phyloP scores from a whole-genome alignment of 2,888 invertebrate species.

The Netelia virgata region DNA sequence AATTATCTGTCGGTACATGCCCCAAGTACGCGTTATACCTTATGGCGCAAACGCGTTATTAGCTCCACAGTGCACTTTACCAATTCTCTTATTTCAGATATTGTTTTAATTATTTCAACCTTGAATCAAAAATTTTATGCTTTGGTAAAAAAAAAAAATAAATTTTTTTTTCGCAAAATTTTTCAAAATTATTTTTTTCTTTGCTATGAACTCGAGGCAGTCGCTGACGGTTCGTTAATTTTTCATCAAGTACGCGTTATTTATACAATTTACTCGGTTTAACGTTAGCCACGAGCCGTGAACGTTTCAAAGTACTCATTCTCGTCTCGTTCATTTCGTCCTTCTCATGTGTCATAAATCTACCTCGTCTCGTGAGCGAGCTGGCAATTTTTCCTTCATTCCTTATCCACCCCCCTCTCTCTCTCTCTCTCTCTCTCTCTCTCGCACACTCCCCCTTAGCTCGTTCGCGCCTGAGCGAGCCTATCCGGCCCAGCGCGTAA shows the following conservation, averaged over 20 bases:
- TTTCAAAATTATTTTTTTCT: no score
- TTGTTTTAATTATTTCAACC: no score
- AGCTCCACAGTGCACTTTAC: no score
- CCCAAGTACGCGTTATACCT: constrained; percentile 4
- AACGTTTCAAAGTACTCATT: constrained; percentile 20
- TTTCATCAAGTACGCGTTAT: no score
- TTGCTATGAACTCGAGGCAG: no score
- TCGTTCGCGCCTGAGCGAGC: constrained; percentile 23
- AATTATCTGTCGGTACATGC: constrained; percentile 20
- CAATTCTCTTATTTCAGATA: no score
- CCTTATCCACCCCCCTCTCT: background rate
- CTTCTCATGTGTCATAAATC: constrained; percentile 31
- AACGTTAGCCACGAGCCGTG: constrained; percentile 30
- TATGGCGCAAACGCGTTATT: constrained; percentile 16
- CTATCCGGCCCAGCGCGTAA: constrained; percentile 25
- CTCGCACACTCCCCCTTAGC: constrained; percentile 24
- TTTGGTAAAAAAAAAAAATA: no score
- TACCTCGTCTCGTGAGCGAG: constrained; percentile 19
- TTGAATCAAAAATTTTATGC: no score
- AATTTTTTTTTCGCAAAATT: no score
- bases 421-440: constrained; percentile 45
- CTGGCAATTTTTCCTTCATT: constrained; percentile 47
- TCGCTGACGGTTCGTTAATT: background rate
- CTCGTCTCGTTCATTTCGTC: constrained; percentile 39
- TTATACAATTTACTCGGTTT: no score